These are phyloP conservation scores for Leptinotarsa undecemlineata DNA, from an alignment of 1,140 invertebrate genomes.

Conservation along the genomic window DNA sequence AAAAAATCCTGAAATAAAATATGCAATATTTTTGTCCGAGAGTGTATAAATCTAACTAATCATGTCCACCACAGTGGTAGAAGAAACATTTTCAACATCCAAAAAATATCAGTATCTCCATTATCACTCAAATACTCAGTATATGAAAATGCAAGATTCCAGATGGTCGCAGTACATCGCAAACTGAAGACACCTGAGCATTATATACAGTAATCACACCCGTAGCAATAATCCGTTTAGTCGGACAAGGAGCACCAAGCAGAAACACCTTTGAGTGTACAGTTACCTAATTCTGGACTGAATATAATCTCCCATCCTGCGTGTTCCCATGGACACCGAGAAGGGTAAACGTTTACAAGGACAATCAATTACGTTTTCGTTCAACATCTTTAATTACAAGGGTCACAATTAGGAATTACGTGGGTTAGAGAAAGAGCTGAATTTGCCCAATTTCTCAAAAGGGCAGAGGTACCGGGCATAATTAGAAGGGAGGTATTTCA, in stretches of 20 bases:
- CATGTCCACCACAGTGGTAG: too few species aligned
- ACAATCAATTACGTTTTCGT: conserved; percentile 12
- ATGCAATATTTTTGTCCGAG: too few species aligned
- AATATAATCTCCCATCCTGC: conserved; percentile 8
- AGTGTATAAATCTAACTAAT: too few species aligned
- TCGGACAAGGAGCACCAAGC: conserved; percentile 12
- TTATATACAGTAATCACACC: conserved; percentile 11
- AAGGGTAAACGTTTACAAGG: conserved; percentile 12
- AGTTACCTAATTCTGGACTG: conserved; percentile 24
- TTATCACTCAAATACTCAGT: too few species aligned
- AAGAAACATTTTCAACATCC: too few species aligned
- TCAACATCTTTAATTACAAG: conserved; percentile 8
- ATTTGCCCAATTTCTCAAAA: neutral
- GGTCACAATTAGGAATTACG: conserved; percentile 5
- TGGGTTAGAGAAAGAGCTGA: conserved; percentile 1
- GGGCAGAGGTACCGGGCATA: neutral
- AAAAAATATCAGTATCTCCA: too few species aligned
- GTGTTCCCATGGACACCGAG: conserved; percentile 19
- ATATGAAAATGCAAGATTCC: neutral
- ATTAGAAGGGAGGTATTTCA: neutral
- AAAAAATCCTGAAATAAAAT: too few species aligned
- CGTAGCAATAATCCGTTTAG: conserved; percentile 19
- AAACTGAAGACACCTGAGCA: neutral
- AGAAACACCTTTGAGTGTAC: conserved; percentile 26
- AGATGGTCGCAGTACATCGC: neutral